Conservation (phyloP, 2,113 vertebrate genomes). For the Hemichromis elongatus region DNA sequence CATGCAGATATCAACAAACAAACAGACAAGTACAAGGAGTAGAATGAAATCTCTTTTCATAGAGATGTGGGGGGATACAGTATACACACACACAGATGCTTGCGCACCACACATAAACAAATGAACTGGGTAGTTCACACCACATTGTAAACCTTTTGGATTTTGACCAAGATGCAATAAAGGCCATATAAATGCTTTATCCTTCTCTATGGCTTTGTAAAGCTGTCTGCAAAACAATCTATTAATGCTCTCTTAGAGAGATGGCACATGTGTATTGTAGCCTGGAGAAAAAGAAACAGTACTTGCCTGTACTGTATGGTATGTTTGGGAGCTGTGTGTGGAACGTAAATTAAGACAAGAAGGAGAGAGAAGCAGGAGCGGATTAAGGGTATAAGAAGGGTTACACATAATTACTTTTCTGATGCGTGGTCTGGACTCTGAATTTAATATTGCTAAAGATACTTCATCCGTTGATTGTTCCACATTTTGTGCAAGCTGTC, state of each 20-base stretch:
- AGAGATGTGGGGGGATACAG: background rate
- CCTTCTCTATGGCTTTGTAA: slow-evolving; percentile 44
- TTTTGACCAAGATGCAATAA: slow-evolving; percentile 40
- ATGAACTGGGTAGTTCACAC: slow-evolving; percentile 34
- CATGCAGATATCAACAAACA: background rate
- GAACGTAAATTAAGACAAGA: background rate
- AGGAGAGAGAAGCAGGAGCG: background rate
- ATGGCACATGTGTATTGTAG: background rate
- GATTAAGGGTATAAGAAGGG: background rate
- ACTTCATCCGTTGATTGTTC: background rate
- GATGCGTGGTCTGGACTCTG: background rate
- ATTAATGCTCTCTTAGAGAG: slow-evolving; percentile 27
- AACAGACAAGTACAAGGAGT: background rate
- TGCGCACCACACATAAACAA: slow-evolving; percentile 39
- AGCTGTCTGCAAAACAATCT: slow-evolving; percentile 49
- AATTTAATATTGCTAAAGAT: background rate
- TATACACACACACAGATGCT: slow-evolving; percentile 5
- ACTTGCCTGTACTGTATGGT: background rate
- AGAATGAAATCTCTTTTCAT: background rate
- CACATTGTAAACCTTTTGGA: slow-evolving; percentile 45
- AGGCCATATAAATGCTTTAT: slow-evolving; percentile 45
- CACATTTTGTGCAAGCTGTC: background rate
- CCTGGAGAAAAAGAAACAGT: background rate
- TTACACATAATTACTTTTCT: background rate
- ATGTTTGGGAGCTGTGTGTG: background rate